These are phyloP conservation scores for Eupithecia dodoneata DNA, from an alignment of 2,888 invertebrate genomes.

Conservation along the genomic window DNA sequence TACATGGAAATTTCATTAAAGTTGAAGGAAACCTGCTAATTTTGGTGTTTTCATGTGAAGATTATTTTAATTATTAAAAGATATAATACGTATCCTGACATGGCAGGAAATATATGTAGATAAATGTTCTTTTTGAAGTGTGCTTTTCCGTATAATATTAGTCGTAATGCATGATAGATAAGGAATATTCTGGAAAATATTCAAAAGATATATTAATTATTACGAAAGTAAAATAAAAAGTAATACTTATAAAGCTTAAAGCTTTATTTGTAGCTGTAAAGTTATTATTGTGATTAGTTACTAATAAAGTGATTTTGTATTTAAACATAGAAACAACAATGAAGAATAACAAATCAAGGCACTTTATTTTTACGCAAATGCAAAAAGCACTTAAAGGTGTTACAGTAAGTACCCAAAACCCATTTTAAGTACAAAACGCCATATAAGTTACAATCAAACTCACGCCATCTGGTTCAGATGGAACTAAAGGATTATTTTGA, in stretches of 20 bases:
- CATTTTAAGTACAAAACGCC: not conserved
- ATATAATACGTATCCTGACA: not conserved
- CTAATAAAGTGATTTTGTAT: too few relatives aligned
- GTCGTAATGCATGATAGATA: not conserved
- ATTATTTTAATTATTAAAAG: not conserved
- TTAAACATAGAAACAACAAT: not conserved
- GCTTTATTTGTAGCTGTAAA: too few relatives aligned
- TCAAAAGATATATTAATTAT: too few relatives aligned
- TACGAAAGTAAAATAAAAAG: too few relatives aligned
- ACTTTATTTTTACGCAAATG: not conserved
- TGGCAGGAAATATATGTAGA: not conserved
- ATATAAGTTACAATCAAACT: not conserved
- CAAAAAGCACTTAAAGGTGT: not conserved
- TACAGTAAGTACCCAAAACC: not conserved
- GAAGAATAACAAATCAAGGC: not conserved
- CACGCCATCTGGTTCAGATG: conserved; percentile 6
- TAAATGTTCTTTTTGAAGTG: not conserved
- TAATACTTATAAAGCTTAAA: too few relatives aligned
- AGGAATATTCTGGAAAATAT: too few relatives aligned
- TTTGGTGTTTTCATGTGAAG: conserved; percentile 6
- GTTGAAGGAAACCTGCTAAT: conserved; percentile 16
- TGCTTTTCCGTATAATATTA: not conserved
- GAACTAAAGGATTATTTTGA: conserved; percentile 25
- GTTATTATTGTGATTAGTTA: too few relatives aligned
- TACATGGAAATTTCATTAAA: conserved; percentile 30